Percentiles rank a stretch among this genome's conserved stretches.
Evolutionary conservation across 2,113 vertebrate species (phyloP).

Genomic region (Varanus salvator): DNA sequence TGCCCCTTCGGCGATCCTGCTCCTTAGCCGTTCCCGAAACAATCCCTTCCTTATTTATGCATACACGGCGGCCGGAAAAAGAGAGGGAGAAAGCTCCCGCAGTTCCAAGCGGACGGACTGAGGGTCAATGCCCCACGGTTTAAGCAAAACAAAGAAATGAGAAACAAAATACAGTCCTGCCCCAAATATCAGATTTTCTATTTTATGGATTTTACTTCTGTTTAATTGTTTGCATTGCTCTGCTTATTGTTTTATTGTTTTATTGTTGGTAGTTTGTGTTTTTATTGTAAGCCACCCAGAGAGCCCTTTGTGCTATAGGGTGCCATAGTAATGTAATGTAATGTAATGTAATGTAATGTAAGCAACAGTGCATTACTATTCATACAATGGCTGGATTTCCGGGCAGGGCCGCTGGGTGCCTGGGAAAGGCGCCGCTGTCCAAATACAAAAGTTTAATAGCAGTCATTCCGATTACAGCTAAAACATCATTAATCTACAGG

Average conservation of each 20-base stretch:
- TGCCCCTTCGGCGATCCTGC: not conserved
- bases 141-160: not conserved
- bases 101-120: not conserved
- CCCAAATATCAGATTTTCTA: no score
- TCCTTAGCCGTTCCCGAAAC: not conserved
- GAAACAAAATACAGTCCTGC: no score
- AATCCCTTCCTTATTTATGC: not conserved
- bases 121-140: not conserved
- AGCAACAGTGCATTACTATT: no score
- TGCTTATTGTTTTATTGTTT: no score
- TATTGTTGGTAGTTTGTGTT: no score
- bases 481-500: conserved; percentile 60
- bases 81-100: not conserved
- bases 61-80: not conserved
- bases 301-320: no score
- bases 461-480: conserved; percentile 59
- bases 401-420: conserved; percentile 44
- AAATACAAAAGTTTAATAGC: conserved; percentile 26
- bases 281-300: no score
- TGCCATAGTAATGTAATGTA: no score
- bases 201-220: no score
- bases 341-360: no score
- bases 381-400: conserved; percentile 41
- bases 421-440: conserved; percentile 48
- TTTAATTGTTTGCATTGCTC: no score